These are phyloP conservation scores for Lottia scabra DNA, from an alignment of 2,888 invertebrate genomes.

Conservation along the genomic window DNA sequence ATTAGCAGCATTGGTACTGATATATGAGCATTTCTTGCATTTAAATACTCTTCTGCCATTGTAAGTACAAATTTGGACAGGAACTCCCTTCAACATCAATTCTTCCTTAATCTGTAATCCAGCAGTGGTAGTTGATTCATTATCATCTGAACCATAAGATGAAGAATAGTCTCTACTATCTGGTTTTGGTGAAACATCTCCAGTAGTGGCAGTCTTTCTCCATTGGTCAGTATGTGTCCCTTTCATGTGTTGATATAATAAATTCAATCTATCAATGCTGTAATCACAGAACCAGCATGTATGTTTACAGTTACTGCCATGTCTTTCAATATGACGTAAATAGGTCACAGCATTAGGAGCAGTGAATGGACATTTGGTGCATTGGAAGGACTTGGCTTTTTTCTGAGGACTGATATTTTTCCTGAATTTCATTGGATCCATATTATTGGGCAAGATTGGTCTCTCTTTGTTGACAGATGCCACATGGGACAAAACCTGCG, in stretches of 20 bases:
- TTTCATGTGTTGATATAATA: constrained; percentile 63
- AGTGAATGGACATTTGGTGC: constrained; percentile 59
- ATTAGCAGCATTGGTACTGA: constrained; percentile 50
- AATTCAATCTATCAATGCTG: constrained; percentile 59
- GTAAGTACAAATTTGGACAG: constrained; percentile 46
- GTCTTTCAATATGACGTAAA: constrained; percentile 54
- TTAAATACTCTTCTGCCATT: constrained; percentile 55
- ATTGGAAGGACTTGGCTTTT: constrained; percentile 49
- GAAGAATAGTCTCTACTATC: neutral
- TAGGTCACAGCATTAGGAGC: constrained; percentile 53
- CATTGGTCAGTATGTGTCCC: constrained; percentile 52
- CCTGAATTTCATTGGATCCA: constrained; percentile 33
- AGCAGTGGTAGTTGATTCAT: neutral
- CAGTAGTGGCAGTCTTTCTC: constrained; percentile 33
- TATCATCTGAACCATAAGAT: neutral
- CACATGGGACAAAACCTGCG: neutral
- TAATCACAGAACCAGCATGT: constrained; percentile 63
- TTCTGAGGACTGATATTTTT: constrained; percentile 51
- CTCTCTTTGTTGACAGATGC: neutral
- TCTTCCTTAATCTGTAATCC: constrained; percentile 7
- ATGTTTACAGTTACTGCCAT: constrained; percentile 58
- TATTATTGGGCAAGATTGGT: neutral
- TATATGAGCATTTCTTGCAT: constrained; percentile 71
- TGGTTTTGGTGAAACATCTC: constrained; percentile 7
- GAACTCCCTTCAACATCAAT: constrained; percentile 36